Evolutionary conservation across 2,113 vertebrate species (phyloP), one percentile per base, ranked within the genome.

Genomic region (Hymenochirus boettgeri): DNA sequence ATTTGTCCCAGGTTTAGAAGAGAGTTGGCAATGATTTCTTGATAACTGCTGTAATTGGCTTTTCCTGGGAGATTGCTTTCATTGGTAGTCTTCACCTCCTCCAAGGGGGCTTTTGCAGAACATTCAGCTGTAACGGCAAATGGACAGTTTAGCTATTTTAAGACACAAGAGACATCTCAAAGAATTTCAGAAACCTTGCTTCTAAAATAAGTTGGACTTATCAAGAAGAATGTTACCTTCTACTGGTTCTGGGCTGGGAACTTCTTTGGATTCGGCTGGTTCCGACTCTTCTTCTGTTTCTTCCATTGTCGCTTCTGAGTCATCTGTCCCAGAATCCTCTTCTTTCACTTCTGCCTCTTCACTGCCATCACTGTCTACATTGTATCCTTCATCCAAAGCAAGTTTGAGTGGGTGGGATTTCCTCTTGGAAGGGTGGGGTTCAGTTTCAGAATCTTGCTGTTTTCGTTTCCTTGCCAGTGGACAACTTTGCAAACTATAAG

Each of bases 391-490:
- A 1, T 95, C 94, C 76, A 96, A 77, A 55, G 91, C 85, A 75
- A 97, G 82, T 71, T 92, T 94, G 79, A 99, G 85, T 0, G 93
- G 93, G 10, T 92, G 89, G n/a, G 93, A 88, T 85, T 96, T 98
- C 80, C 93, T 92, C 78, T 95, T 97, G 3, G 90, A 90, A 54
- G 83, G 78, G 18, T 90, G 86, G 26, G 87, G 86, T 55, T 93
- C 91, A 0, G 87, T 80, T 73, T 93, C 91, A 0, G 79, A 74
- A 11, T 93, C 92, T 71, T 94, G 90, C 42, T 93, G 83, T 64
- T 92, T 94, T 66, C 95, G 91, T 76, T 97, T 99, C 77, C 95
- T 91, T 53, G 94, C 95, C 27, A 97, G 79, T 7, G 96, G 95
- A 80, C 95, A 98, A 62, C 92, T 96, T 35, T 35, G 33, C 15